Conservation (phyloP, 2,888 invertebrate genomes). For the Tubiluchus corallicola region DNA sequence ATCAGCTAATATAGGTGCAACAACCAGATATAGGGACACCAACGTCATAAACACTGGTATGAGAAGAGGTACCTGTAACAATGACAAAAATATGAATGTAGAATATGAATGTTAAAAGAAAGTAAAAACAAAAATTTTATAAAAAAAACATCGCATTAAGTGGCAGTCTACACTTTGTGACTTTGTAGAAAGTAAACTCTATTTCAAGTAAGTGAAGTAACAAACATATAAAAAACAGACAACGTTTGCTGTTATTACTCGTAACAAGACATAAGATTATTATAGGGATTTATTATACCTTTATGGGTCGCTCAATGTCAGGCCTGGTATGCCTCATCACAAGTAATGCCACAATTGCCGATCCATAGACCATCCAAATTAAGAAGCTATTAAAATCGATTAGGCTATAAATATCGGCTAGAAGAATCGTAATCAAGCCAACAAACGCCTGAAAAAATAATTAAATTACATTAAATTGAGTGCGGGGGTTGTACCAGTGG, state of each 20-base stretch:
- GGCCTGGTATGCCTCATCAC: constrained; percentile 79
- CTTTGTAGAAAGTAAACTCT: too few species aligned
- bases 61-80: constrained; percentile 57
- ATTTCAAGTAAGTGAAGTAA: too few species aligned
- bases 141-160: too few species aligned
- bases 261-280: too few species aligned
- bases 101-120: neutral
- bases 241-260: too few species aligned
- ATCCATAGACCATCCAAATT: constrained; percentile 93
- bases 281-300: too few species aligned
- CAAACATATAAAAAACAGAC: too few species aligned
- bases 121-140: too few species aligned
- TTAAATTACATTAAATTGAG: too few species aligned
- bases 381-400: constrained; percentile 97
- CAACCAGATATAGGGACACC: constrained; percentile 74
- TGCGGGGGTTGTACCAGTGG: too few species aligned
- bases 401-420: constrained; percentile 78
- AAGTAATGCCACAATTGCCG: constrained; percentile 76
- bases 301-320: constrained; percentile 76
- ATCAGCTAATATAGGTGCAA: constrained; percentile 78
- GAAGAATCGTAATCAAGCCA: constrained; percentile 73
- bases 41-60: constrained; percentile 75
- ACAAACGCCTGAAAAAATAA: constrained; percentile 60
- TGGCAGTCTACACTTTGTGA: too few species aligned
- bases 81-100: constrained; percentile 8